These are phyloP conservation scores for Natator depressus DNA, from an alignment of 2,113 vertebrate genomes.

Conservation along the genomic window DNA sequence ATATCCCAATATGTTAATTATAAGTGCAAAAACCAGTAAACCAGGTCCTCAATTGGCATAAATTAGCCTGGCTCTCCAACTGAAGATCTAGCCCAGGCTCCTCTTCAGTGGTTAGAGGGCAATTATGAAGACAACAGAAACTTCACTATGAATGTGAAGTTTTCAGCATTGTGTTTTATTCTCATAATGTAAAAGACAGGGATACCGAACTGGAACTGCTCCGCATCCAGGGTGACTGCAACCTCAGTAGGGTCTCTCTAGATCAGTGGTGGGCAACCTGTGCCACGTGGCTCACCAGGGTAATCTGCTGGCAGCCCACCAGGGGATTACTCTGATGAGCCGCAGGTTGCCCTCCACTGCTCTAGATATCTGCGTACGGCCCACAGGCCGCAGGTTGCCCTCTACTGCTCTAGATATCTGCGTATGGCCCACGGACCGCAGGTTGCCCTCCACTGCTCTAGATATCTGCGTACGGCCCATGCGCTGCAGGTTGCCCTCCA, in stretches of 20 bases:
- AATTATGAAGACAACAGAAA: background rate
- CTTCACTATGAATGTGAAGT: background rate
- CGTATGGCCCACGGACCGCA: no score
- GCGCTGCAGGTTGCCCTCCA: no score
- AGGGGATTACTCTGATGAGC: no score
- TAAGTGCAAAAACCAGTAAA: background rate
- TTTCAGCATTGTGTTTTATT: background rate
- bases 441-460: no score
- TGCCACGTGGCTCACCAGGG: no score
- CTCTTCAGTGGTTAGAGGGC: background rate
- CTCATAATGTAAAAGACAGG: background rate
- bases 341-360: no score
- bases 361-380: no score
- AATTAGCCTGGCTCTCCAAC: background rate
- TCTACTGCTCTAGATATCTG: no score
- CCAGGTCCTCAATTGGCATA: fast-evolving
- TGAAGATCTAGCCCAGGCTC: background rate
- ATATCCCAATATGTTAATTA: background rate
- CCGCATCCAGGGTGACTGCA: background rate
- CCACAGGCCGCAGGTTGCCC: no score
- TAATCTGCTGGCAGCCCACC: no score
- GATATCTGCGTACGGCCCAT: no score
- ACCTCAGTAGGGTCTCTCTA: background rate
- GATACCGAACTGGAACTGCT: background rate
- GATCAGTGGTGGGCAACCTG: no score